phyloP scores from a whole-genome alignment of 2,797 vertebrate genomes.

The Dermochelys coriacea region DNA sequence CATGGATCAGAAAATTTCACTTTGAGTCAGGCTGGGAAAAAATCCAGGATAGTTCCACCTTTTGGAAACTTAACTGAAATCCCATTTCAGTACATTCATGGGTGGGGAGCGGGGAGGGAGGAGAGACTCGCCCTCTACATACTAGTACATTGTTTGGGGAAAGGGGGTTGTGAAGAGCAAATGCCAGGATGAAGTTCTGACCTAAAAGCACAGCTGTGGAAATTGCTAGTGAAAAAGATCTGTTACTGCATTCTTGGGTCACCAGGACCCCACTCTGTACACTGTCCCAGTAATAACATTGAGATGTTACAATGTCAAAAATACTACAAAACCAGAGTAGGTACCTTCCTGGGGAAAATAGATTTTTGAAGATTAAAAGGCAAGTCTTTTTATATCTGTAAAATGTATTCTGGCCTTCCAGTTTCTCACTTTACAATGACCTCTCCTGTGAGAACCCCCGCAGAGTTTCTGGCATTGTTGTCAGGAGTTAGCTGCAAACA shows the following conservation, averaged over 20 bases:
- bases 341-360: neutral
- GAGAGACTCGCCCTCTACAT: neutral
- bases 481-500: neutral
- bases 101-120: fast-evolving
- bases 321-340: neutral
- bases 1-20: neutral
- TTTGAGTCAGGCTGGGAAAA: neutral
- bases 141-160: neutral
- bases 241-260: neutral
- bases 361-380: neutral
- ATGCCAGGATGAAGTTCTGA: neutral
- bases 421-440: neutral
- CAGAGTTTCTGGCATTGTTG: neutral
- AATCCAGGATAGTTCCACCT: neutral
- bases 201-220: neutral
- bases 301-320: neutral
- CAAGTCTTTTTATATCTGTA: neutral
- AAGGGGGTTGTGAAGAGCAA: neutral
- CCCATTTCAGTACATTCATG: neutral
- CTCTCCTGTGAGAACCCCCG: neutral
- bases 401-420: neutral
- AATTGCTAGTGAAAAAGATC: neutral
- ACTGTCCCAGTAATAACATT: neutral
- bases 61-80: neutral
- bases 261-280: neutral